phyloP scores from a whole-genome alignment of 2,113 vertebrate species.

The Psephotus haematonotus region DNA sequence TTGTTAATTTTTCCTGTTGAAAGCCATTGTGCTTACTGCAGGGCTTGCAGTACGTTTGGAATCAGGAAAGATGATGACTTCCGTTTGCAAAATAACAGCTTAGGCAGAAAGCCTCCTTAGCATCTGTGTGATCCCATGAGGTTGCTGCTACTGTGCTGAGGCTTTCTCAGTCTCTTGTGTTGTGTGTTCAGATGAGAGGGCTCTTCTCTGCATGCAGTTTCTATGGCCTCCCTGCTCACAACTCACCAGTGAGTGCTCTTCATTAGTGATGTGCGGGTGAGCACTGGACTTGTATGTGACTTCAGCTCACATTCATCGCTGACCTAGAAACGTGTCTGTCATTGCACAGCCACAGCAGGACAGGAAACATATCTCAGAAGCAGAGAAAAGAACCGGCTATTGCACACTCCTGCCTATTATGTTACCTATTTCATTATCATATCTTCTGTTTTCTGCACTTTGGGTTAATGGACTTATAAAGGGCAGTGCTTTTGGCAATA shows the following conservation, averaged over 20 bases:
- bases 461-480: neutral
- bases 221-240: accelerated
- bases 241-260: accelerated
- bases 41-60: neutral
- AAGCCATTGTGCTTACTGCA: neutral
- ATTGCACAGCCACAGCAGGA: constrained; percentile 4
- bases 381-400: neutral
- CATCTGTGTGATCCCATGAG: neutral
- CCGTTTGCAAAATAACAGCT: neutral
- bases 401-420: neutral
- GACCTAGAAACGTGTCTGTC: constrained; percentile 32
- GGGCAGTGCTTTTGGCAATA: accelerated
- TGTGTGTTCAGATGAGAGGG: neutral
- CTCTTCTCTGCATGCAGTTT: neutral
- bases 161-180: neutral
- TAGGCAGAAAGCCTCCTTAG: neutral
- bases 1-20: neutral
- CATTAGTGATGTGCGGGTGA: accelerated
- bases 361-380: neutral
- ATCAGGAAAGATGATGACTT: accelerated
- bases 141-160: neutral
- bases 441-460: neutral
- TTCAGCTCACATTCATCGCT: neutral
- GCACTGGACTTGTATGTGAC: neutral
- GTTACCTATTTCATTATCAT: neutral